These are phyloP conservation scores for Stenodera caucasica DNA, from an alignment of 2,888 invertebrate genomes.

Conservation along the genomic window DNA sequence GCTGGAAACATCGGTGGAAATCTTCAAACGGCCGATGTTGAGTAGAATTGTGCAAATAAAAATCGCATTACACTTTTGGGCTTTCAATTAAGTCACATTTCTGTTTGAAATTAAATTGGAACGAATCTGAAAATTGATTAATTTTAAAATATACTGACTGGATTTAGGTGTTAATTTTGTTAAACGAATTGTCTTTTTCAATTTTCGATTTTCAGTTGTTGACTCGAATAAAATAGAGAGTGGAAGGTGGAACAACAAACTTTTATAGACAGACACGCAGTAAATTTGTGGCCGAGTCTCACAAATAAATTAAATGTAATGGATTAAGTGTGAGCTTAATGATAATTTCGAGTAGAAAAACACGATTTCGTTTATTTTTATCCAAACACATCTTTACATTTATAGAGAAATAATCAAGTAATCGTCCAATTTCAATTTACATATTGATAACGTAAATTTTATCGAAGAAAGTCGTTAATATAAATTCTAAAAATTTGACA, in stretches of 20 bases:
- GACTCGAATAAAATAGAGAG: not conserved
- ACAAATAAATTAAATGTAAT: constrained; percentile 21
- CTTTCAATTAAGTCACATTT: constrained; percentile 23
- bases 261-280: constrained; percentile 16
- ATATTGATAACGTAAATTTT: constrained; percentile 27
- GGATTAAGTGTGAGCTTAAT: constrained; percentile 19
- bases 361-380: constrained; percentile 14
- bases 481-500: constrained; percentile 24
- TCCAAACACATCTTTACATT: not conserved
- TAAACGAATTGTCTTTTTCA: no score
- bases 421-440: constrained; percentile 23
- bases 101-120: constrained; percentile 19
- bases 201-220: no score
- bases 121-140: constrained; percentile 15
- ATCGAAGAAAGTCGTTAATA: constrained; percentile 22
- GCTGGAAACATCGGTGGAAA: not conserved
- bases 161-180: constrained; percentile 23
- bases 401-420: not conserved
- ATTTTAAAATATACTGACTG: constrained; percentile 19
- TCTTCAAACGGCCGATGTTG: constrained; percentile 9
- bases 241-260: constrained; percentile 10
- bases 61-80: constrained; percentile 12
- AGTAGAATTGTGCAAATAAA: constrained; percentile 14
- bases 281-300: constrained; percentile 8
- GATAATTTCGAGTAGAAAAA: constrained; percentile 17